Conservation (phyloP, 1,140 invertebrate genomes). For the Drosophila athabasca region DNA sequence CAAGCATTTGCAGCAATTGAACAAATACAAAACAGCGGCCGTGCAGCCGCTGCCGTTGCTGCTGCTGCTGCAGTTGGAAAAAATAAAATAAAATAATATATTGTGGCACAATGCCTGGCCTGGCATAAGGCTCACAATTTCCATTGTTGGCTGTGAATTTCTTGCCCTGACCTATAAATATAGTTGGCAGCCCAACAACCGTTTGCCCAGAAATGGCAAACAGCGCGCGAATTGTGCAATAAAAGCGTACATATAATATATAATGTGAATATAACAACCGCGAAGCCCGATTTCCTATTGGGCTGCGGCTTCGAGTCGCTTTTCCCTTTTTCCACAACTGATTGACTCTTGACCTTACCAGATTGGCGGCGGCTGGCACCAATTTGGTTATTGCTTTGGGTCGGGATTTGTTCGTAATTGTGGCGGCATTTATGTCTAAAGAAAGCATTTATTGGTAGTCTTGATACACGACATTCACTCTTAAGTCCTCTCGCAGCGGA, state of each 20-base stretch:
- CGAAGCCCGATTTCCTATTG: constrained; percentile 43
- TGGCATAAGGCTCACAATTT: constrained; percentile 31
- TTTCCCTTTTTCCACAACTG: constrained; percentile 12
- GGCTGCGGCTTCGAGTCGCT: background rate
- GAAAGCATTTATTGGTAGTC: too few species aligned
- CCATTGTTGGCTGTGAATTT: constrained; percentile 12
- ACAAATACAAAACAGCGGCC: constrained; percentile 71
- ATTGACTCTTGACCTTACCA: constrained; percentile 48
- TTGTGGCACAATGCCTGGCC: constrained; percentile 29
- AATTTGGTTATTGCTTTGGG: constrained; percentile 7
- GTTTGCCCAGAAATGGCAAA: constrained; percentile 58
- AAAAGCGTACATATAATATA: too few species aligned
- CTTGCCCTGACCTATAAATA: constrained; percentile 72
- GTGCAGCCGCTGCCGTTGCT: constrained; percentile 20
- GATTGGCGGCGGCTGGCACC: background rate
- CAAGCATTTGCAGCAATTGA: constrained; percentile 79
- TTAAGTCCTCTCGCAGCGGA: too few species aligned
- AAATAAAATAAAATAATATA: constrained; percentile 45
- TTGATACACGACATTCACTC: too few species aligned
- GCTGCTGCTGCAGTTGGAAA: constrained; percentile 54
- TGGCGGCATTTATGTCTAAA: background rate
- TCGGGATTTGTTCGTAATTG: background rate
- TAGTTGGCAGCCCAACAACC: constrained; percentile 72
- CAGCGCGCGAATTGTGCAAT: constrained; percentile 72
- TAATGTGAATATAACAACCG: constrained; percentile 61